Evolutionary conservation across 2,113 vertebrate genomes (phyloP).

Genomic region (Paracanthobrama guichenoti): DNA sequence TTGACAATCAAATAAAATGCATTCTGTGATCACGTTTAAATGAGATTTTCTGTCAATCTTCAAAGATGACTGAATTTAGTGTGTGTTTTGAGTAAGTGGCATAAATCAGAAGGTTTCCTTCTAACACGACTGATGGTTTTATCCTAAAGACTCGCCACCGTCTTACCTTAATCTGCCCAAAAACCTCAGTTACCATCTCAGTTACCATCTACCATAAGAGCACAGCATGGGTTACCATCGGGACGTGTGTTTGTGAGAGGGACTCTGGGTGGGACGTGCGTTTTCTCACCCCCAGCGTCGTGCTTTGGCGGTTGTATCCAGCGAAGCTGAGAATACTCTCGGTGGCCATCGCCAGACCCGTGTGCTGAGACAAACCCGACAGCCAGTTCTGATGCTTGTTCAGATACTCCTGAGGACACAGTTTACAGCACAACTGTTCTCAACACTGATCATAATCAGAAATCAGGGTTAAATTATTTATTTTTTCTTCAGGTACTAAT

Average conservation of each 20-base stretch:
- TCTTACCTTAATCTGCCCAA: constrained; percentile 52
- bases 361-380: constrained; percentile 92
- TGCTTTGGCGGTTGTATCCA: constrained; percentile 93
- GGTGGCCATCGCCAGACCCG: constrained; percentile 94
- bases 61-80: not conserved
- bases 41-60: not conserved
- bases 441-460: not conserved
- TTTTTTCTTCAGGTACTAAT: too few species aligned
- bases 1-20: too few species aligned
- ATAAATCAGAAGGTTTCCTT: not conserved
- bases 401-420: constrained; percentile 84
- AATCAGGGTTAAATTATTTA: too few species aligned
- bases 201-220: constrained; percentile 22
- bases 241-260: not conserved
- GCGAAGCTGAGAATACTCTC: constrained; percentile 95
- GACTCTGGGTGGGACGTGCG: not conserved
- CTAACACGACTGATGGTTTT: not conserved
- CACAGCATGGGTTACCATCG: not conserved
- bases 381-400: constrained; percentile 98
- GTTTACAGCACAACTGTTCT: not conserved
- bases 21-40: too few species aligned
- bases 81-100: not conserved
- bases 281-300: constrained; percentile 84
- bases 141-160: not conserved
- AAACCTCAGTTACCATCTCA: constrained; percentile 31